phyloP scores from a whole-genome alignment of 2,113 vertebrate species.

The Hemiprocne comata region DNA sequence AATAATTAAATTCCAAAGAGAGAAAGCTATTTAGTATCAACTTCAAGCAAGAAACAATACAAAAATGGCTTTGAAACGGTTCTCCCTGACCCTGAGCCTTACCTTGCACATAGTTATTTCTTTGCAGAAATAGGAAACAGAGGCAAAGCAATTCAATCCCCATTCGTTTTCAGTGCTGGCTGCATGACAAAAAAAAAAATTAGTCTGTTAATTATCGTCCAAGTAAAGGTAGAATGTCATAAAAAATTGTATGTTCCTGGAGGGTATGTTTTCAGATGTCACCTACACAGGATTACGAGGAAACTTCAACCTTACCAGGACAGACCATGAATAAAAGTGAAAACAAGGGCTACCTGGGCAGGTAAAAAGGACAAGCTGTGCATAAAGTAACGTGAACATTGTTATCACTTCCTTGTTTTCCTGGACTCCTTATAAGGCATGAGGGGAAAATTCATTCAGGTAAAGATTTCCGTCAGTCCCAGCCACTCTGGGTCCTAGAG shows the following conservation, averaged over 20 bases:
- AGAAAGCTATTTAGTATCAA: constrained; percentile 13
- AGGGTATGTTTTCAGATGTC: constrained; percentile 36
- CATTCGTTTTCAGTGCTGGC: constrained; percentile 91
- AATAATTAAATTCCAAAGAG: constrained; percentile 11
- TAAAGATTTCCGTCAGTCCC: constrained; percentile 63
- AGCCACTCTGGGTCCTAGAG: constrained; percentile 66
- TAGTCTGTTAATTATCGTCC: constrained; percentile 72
- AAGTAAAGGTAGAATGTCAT: constrained; percentile 9
- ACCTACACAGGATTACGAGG: constrained; percentile 52
- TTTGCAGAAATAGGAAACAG: constrained; percentile 86
- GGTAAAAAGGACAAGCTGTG: constrained; percentile 72
- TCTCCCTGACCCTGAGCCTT: constrained; percentile 66
- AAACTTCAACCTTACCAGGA: constrained; percentile 42
- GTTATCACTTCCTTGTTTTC: constrained; percentile 91
- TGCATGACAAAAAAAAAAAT: constrained; percentile 73
- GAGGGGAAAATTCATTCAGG: constrained; percentile 75
- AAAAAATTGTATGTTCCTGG: constrained; percentile 49
- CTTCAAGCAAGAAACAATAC: constrained; percentile 44
- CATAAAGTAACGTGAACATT: constrained; percentile 70
- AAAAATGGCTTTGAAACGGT: neutral
- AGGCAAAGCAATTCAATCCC: constrained; percentile 91
- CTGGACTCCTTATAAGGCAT: constrained; percentile 87
- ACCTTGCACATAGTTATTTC: constrained; percentile 88
- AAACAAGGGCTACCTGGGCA: constrained; percentile 80
- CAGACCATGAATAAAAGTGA: constrained; percentile 65